phyloP scores from a whole-genome alignment of 2,797 vertebrate genomes.

The Syngnathus acus region DNA sequence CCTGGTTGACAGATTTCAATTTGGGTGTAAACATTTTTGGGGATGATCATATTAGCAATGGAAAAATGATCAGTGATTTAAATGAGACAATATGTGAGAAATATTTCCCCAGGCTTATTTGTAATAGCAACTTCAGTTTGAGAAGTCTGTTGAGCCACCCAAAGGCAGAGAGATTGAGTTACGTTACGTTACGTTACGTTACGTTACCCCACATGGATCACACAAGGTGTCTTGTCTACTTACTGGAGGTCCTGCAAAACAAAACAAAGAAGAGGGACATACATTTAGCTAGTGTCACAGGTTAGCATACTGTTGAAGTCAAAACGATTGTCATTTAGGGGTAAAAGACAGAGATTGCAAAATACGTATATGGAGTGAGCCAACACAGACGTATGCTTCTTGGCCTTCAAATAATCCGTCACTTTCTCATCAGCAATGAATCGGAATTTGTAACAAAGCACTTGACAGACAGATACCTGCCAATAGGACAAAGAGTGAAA shows the following conservation, averaged over 20 bases:
- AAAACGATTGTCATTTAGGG: neutral
- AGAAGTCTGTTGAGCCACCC: slow-evolving; percentile 3
- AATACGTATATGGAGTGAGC: neutral
- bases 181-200: slow-evolving; percentile 12
- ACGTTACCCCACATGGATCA: slow-evolving; percentile 68
- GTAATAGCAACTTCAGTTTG: neutral
- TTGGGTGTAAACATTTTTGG: neutral
- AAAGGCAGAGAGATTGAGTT: slow-evolving; percentile 28
- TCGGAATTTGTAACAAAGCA: neutral
- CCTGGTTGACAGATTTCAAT: neutral
- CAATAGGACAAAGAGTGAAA: too few species aligned
- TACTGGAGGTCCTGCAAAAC: slow-evolving; percentile 77
- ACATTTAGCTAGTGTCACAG: neutral
- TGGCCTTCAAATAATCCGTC: too few species aligned
- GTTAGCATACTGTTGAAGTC: neutral
- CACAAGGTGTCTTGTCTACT: slow-evolving; percentile 54
- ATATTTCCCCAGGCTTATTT: neutral
- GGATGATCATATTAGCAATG: neutral
- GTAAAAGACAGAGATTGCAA: neutral
- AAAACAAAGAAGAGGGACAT: slow-evolving; percentile 27
- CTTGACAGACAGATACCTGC: too few species aligned
- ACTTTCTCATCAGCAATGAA: neutral
- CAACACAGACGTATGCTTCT: neutral
- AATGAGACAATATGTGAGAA: neutral
- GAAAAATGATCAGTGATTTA: neutral